Percentiles rank a stretch among this genome's conserved stretches.
Evolutionary conservation across 2,888 invertebrate genomes (phyloP).

Genomic region (Eristalis pertinax): DNA sequence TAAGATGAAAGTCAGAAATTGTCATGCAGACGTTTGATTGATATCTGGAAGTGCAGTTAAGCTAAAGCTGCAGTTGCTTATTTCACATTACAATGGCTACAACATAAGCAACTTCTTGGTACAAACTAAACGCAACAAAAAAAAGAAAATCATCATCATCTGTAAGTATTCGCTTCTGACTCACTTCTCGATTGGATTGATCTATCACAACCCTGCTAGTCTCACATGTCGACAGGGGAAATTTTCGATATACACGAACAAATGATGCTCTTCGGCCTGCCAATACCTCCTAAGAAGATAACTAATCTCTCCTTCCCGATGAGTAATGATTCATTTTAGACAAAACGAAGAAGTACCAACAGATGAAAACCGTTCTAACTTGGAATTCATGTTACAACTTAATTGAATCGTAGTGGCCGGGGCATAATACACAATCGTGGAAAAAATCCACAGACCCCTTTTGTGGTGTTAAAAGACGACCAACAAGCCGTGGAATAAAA

Average conservation of each 20-base stretch:
- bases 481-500: conserved; percentile 55
- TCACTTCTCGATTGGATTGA: not conserved
- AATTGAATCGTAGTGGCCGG: conserved; percentile 76
- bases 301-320: conserved; percentile 23
- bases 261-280: not conserved
- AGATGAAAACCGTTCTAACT: conserved; percentile 60
- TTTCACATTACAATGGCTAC: no score
- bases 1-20: no score
- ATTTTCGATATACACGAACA: not conserved
- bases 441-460: conserved; percentile 56
- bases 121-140: no score
- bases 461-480: conserved; percentile 15
- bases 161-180: not conserved
- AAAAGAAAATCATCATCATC: no score
- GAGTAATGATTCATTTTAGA: conserved; percentile 53
- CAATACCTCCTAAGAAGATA: conserved; percentile 15
- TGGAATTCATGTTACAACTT: conserved; percentile 77
- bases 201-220: conserved; percentile 7
- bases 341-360: conserved; percentile 38
- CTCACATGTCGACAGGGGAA: not conserved
- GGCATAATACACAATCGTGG: conserved; percentile 53
- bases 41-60: no score
- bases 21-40: no score
- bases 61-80: no score
- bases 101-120: no score